phyloP scores from a whole-genome alignment of 1,140 invertebrate species.

The Drosophila neocordata region DNA sequence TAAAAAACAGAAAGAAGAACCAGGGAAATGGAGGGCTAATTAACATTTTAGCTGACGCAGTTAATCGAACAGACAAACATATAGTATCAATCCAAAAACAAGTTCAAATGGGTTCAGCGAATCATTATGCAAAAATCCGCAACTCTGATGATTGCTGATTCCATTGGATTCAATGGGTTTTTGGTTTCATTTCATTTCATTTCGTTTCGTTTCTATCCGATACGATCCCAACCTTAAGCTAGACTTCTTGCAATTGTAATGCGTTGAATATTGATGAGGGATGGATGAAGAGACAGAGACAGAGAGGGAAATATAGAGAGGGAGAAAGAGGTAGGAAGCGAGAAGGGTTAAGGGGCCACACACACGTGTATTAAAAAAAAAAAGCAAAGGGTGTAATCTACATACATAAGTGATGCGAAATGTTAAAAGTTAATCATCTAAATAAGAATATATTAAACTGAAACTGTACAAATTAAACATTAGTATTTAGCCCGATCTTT shows the following conservation, averaged over 20 bases:
- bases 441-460: background rate
- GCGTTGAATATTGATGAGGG: slow-evolving; percentile 79
- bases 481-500: no score
- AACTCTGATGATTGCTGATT: slow-evolving; percentile 23
- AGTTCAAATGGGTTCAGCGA: slow-evolving; percentile 69
- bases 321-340: background rate
- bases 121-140: slow-evolving; percentile 77
- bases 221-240: slow-evolving; percentile 55
- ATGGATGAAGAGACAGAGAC: slow-evolving; percentile 38
- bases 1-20: background rate
- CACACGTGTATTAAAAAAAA: background rate
- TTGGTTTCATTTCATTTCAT: slow-evolving; percentile 61
- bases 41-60: slow-evolving; percentile 4
- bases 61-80: slow-evolving; percentile 2
- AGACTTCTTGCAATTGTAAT: slow-evolving; percentile 79
- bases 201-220: no score
- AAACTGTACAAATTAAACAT: background rate
- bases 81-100: background rate
- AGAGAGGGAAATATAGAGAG: slow-evolving; percentile 23
- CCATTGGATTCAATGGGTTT: slow-evolving; percentile 21
- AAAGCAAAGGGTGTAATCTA: background rate
- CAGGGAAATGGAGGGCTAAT: background rate
- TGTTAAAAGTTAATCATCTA: slow-evolving; percentile 6
- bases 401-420: slow-evolving; percentile 4
- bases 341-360: no score